These are phyloP conservation scores for Eilema sororculum DNA, from an alignment of 2,888 invertebrate species.

Conservation along the genomic window DNA sequence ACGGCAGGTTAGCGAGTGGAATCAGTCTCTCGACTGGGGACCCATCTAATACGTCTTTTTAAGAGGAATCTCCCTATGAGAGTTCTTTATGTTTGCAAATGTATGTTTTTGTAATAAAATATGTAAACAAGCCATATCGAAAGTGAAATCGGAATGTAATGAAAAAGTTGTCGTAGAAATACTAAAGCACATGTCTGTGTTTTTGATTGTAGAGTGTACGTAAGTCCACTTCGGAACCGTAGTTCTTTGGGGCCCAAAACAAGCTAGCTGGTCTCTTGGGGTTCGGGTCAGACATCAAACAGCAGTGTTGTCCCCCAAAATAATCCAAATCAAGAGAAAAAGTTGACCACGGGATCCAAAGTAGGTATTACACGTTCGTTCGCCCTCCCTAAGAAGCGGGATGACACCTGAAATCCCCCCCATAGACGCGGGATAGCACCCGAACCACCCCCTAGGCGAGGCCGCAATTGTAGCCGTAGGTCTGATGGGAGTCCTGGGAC, in stretches of 20 bases:
- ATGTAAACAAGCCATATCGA: conserved; percentile 5
- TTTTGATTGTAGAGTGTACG: not conserved
- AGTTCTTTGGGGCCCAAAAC: not conserved
- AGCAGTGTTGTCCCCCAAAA: not conserved
- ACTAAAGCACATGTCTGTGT: not conserved
- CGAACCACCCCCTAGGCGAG: too few relatives aligned
- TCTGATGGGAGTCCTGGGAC: too few relatives aligned
- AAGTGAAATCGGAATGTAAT: not conserved
- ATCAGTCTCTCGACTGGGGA: conserved; percentile 22
- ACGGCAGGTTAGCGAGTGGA: conserved; percentile 26
- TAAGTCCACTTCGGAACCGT: not conserved
- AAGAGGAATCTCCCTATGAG: conserved; percentile 11
- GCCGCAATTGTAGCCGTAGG: too few relatives aligned
- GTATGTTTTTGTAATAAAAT: conserved; percentile 24
- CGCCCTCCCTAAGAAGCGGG: too few relatives aligned
- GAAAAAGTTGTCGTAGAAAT: not conserved
- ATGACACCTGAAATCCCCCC: too few relatives aligned
- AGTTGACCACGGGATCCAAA: too few relatives aligned
- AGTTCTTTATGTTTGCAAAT: conserved; percentile 10
- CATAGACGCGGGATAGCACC: too few relatives aligned
- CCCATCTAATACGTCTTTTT: conserved; percentile 23
- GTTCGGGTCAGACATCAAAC: not conserved
- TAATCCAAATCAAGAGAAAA: not conserved
- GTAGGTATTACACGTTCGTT: too few relatives aligned
- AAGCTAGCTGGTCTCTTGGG: not conserved